These are phyloP conservation scores for Luperina nickerlii DNA, from an alignment of 2,888 invertebrate species.

Conservation along the genomic window DNA sequence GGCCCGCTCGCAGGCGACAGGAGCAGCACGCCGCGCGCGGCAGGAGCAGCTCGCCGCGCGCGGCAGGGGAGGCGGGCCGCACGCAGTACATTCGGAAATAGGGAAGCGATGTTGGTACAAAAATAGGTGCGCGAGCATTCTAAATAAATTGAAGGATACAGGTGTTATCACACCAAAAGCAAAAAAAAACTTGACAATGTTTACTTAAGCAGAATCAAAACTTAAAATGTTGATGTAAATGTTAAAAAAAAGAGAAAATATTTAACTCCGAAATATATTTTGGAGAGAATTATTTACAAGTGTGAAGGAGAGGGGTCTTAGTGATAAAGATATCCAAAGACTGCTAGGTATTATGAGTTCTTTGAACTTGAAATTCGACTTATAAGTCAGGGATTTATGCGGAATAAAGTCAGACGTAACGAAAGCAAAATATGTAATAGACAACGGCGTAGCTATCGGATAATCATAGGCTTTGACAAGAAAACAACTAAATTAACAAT, in stretches of 20 bases:
- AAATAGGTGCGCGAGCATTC: constrained; percentile 62
- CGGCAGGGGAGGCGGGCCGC: constrained; percentile 50
- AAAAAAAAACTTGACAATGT: constrained; percentile 69
- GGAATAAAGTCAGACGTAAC: constrained; percentile 84
- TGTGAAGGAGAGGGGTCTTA: constrained; percentile 86
- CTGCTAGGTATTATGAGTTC: constrained; percentile 89
- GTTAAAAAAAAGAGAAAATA: constrained; percentile 79
- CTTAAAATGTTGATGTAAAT: constrained; percentile 80
- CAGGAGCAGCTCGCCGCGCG: background rate
- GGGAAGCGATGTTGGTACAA: constrained; percentile 68
- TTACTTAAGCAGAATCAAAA: constrained; percentile 76
- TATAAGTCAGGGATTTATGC: constrained; percentile 85
- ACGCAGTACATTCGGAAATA: constrained; percentile 61
- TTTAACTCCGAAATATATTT: constrained; percentile 89
- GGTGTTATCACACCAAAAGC: constrained; percentile 67
- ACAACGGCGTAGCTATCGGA: constrained; percentile 80
- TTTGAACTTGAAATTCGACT: constrained; percentile 86
- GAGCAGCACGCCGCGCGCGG: background rate
- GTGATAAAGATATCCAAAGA: constrained; percentile 90
- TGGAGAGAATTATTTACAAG: constrained; percentile 90
- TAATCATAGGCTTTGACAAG: constrained; percentile 82
- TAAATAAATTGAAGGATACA: constrained; percentile 60
- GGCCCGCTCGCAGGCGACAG: constrained; percentile 38
- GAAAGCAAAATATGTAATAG: constrained; percentile 80
- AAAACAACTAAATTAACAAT: constrained; percentile 74